Conservation (phyloP, 2,888 invertebrate species). For the Eristalis arbustorum region DNA sequence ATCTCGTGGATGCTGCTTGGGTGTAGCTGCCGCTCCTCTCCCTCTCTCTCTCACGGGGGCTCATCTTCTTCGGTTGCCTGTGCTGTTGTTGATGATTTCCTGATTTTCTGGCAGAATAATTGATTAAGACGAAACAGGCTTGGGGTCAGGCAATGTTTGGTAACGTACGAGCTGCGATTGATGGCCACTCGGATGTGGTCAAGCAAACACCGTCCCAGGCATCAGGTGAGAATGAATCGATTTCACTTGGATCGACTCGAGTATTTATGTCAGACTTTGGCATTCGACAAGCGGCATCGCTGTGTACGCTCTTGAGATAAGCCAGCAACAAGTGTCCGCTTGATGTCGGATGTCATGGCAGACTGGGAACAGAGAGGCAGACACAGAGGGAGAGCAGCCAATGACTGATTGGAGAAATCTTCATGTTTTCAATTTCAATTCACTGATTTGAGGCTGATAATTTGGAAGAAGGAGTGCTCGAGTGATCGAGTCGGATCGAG, state of each 20-base stretch:
- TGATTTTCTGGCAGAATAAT: conserved; percentile 74
- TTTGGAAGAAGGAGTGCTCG: neutral
- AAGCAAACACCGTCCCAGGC: conserved; percentile 55
- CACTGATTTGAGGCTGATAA: neutral
- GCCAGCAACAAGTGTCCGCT: conserved; percentile 1
- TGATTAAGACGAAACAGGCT: conserved; percentile 80
- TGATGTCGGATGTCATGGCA: conserved; percentile 14
- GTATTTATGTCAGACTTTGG: conserved; percentile 44
- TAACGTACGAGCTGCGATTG: conserved; percentile 30
- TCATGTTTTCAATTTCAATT: neutral
- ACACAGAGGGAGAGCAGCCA: conserved; percentile 10
- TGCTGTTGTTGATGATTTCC: conserved; percentile 54
- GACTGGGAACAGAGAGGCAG: neutral
- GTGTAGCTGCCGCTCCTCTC: neutral
- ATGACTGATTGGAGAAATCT: conserved; percentile 41
- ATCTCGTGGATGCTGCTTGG: conserved; percentile 41
- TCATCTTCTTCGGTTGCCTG: too few relatives aligned
- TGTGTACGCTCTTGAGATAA: neutral
- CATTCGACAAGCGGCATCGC: conserved; percentile 23
- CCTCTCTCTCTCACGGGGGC: too few relatives aligned
- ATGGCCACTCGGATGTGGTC: conserved; percentile 57
- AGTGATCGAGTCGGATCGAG: too few relatives aligned
- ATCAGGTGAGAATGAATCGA: conserved; percentile 55
- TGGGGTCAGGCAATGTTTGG: conserved; percentile 75
- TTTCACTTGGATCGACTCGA: conserved; percentile 34